These are phyloP conservation scores for Trachelus tabidus DNA, from an alignment of 2,888 invertebrate species.

Conservation along the genomic window DNA sequence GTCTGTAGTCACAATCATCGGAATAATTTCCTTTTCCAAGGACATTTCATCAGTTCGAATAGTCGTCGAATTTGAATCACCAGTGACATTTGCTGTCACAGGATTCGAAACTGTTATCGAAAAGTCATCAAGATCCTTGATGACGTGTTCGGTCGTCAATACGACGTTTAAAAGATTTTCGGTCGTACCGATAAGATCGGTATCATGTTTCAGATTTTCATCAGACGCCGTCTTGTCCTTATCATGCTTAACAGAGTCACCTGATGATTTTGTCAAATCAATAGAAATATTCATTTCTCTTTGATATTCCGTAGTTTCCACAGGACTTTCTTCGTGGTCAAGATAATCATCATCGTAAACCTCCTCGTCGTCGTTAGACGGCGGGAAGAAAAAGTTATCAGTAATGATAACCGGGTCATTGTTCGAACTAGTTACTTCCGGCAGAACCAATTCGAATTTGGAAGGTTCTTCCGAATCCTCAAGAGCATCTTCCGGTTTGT, in stretches of 20 bases:
- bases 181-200: background rate
- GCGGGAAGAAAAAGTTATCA: constrained; percentile 60
- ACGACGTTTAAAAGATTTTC: background rate
- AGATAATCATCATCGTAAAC: constrained; percentile 31
- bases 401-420: constrained; percentile 57
- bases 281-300: constrained; percentile 13
- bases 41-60: constrained; percentile 4
- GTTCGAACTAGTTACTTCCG: constrained; percentile 22
- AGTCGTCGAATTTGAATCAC: background rate
- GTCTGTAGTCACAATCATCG: background rate
- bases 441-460: constrained; percentile 21
- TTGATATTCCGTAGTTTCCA: background rate
- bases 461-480: constrained; percentile 14
- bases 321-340: constrained; percentile 15
- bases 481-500: constrained; percentile 29
- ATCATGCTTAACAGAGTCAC: constrained; percentile 10
- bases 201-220: background rate
- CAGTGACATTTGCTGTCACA: background rate
- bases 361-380: constrained; percentile 35
- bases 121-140: background rate
- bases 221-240: background rate
- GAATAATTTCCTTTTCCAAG: constrained; percentile 9
- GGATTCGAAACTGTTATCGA: background rate
- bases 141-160: background rate
- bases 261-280: constrained; percentile 3